phyloP scores from a whole-genome alignment of 2,888 invertebrate species.

The Melikaiella ostensackeni region DNA sequence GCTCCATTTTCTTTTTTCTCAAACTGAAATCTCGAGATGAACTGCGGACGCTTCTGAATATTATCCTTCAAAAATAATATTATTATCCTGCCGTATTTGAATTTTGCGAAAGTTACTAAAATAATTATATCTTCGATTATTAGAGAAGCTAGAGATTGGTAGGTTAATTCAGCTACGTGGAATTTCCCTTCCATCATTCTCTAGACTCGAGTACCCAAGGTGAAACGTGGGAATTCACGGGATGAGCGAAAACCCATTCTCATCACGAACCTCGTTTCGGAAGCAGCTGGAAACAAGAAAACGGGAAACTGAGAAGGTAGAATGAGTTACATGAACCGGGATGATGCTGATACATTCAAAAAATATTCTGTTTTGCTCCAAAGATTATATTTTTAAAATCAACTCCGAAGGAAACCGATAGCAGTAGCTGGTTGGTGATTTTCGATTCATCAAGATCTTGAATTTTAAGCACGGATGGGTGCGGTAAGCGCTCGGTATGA shows the following conservation, averaged over 20 bases:
- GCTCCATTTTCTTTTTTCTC: neutral
- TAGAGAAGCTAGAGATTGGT: conserved; percentile 1
- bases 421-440: too few species aligned
- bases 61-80: too few species aligned
- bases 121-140: neutral
- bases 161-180: conserved; percentile 53
- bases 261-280: conserved; percentile 63
- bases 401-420: too few species aligned
- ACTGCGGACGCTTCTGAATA: neutral
- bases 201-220: conserved; percentile 48
- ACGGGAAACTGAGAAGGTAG: conserved; percentile 47
- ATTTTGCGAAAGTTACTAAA: neutral
- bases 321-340: conserved; percentile 40
- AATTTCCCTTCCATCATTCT: conserved; percentile 55
- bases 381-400: conserved; percentile 44
- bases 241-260: conserved; percentile 62
- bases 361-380: neutral
- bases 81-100: too few species aligned
- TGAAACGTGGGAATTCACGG: conserved; percentile 59
- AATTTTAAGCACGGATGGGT: too few species aligned
- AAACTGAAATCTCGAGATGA: neutral
- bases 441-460: too few species aligned
- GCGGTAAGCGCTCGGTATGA: too few species aligned
- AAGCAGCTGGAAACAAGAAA: conserved; percentile 61
- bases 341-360: conserved; percentile 44